Percentiles rank a stretch among this genome's conserved stretches.
phyloP scores from a whole-genome alignment of 2,113 vertebrate species.

The Cyprinodon tularosa region DNA sequence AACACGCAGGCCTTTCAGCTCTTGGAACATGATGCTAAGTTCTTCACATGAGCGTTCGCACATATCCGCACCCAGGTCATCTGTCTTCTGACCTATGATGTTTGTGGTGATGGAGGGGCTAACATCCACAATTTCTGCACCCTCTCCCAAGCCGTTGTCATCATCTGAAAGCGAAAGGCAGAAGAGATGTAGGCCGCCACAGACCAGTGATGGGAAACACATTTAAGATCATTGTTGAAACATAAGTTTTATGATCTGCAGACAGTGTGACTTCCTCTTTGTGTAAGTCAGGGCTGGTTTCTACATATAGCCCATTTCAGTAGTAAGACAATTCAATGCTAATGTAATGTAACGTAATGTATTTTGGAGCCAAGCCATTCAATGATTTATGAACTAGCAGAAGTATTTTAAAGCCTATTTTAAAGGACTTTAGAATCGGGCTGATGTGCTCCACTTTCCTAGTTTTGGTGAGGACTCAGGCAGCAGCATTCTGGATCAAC shows the following conservation, averaged over 20 bases:
- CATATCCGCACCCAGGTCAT: constrained; percentile 77
- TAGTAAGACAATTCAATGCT: too few species aligned
- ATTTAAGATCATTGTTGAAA: constrained; percentile 31
- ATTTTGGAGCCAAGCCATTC: too few species aligned
- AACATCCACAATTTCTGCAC: constrained; percentile 85
- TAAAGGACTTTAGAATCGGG: too few species aligned
- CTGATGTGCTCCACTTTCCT: too few species aligned
- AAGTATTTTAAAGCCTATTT: too few species aligned
- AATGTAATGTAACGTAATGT: too few species aligned
- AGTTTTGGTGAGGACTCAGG: too few species aligned
- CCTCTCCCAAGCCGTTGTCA: constrained; percentile 86
- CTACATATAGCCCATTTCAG: too few species aligned
- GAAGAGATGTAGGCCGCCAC: constrained; percentile 1
- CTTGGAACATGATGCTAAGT: constrained; percentile 89
- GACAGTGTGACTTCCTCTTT: constrained; percentile 52
- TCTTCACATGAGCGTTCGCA: constrained; percentile 96
- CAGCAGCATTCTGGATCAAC: too few species aligned
- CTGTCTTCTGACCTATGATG: constrained; percentile 81
- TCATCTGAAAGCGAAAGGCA: constrained; percentile 76
- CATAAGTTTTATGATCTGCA: constrained; percentile 18
- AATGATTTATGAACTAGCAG: too few species aligned
- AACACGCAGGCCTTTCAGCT: constrained; percentile 89
- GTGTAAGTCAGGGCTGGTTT: constrained; percentile 1
- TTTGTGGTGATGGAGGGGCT: constrained; percentile 83
- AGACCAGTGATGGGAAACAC: constrained; percentile 42